Conservation (phyloP, 1,140 invertebrate genomes). For the Caenorhabditis tropicalis region DNA sequence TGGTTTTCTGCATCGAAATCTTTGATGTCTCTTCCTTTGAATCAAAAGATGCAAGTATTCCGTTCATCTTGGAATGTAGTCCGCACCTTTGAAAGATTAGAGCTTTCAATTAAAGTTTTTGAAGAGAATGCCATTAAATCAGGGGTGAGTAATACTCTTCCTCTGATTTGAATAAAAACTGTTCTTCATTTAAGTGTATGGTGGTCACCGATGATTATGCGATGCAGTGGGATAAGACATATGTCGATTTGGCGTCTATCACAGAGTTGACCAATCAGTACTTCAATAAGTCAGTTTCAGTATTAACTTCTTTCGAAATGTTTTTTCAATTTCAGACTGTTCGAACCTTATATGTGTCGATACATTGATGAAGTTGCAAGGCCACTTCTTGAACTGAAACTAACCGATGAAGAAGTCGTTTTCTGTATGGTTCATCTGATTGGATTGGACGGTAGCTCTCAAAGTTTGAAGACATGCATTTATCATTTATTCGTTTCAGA, state of each 20-base stretch:
- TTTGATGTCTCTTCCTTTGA: slow-evolving; percentile 17
- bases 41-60: slow-evolving; percentile 27
- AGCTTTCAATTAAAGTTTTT: not conserved
- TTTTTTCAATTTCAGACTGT: not conserved
- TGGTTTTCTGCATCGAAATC: slow-evolving; percentile 27
- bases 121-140: not conserved
- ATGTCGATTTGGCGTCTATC: not conserved
- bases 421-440: slow-evolving; percentile 25
- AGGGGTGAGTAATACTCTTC: not conserved
- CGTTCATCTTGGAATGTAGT: slow-evolving; percentile 13
- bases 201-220: not conserved
- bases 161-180: not conserved
- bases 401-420: slow-evolving; percentile 7
- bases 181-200: not conserved
- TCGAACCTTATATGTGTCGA: not conserved
- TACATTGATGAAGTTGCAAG: slow-evolving; percentile 15
- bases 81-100: not conserved
- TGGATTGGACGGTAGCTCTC: not conserved
- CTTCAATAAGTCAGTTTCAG: slow-evolving; percentile 37
- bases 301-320: not conserved
- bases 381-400: not conserved
- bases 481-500: not conserved
- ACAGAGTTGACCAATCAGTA: not conserved
- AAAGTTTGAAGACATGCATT: not conserved
- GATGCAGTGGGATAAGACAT: not conserved